Conservation (phyloP, 2,113 vertebrate genomes). For the Tichodroma muraria region DNA sequence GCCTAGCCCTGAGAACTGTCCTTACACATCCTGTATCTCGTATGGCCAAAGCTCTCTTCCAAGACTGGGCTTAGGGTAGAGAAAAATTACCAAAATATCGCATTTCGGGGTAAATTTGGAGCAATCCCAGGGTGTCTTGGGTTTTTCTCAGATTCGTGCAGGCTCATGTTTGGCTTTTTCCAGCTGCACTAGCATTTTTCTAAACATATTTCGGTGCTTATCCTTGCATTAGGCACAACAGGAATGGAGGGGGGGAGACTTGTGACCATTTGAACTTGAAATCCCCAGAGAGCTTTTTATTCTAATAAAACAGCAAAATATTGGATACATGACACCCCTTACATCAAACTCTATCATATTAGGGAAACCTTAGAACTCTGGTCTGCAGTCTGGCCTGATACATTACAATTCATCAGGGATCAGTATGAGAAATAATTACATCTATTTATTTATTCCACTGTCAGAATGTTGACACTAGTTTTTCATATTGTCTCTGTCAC, state of each 20-base stretch:
- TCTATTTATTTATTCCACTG: conserved; percentile 85
- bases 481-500: conserved; percentile 80
- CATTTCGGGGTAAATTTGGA: neutral
- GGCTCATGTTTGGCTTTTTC: neutral
- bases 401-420: conserved; percentile 81
- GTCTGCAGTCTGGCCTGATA: conserved; percentile 66
- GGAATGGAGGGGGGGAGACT: conserved; percentile 3
- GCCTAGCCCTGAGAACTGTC: neutral
- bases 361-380: conserved; percentile 87
- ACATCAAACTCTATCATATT: conserved; percentile 93
- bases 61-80: neutral
- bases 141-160: neutral
- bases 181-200: neutral
- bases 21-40: rapidly evolving
- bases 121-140: neutral
- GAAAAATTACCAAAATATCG: neutral
- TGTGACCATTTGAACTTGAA: conserved; percentile 80
- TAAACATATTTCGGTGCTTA: neutral
- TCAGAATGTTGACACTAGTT: conserved; percentile 83
- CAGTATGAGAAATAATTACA: conserved; percentile 77
- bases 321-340: conserved; percentile 82
- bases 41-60: neutral
- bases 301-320: conserved; percentile 89
- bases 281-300: conserved; percentile 85
- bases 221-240: conserved; percentile 12